Percentiles rank a stretch among this genome's conserved stretches.
phyloP scores from a whole-genome alignment of 2,888 invertebrate species.

The Ectemnius cavifrons region DNA sequence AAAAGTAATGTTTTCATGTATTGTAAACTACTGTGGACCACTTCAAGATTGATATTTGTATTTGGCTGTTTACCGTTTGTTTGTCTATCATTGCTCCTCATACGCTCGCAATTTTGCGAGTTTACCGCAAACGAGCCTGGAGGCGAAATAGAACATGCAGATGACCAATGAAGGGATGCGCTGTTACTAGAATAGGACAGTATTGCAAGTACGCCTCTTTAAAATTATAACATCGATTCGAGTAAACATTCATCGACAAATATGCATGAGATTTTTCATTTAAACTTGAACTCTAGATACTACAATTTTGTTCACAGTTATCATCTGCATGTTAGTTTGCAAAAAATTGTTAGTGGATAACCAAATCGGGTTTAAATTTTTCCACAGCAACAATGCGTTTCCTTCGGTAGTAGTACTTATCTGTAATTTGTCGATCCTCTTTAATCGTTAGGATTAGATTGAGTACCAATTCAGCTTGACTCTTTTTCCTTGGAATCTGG shows the following conservation, averaged over 20 bases:
- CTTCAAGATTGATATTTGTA: conserved; percentile 68
- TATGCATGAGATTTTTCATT: no score
- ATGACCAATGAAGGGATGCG: conserved; percentile 29
- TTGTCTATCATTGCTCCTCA: conserved; percentile 38
- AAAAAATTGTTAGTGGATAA: conserved; percentile 32
- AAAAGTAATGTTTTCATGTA: conserved; percentile 67
- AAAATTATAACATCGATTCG: conserved; percentile 1
- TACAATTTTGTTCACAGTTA: neutral
- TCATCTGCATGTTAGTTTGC: conserved; percentile 44
- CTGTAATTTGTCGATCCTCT: conserved; percentile 57
- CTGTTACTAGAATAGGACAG: neutral
- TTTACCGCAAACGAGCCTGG: conserved; percentile 41
- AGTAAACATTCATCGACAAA: neutral
- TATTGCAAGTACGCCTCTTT: neutral
- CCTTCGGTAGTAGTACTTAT: conserved; percentile 50
- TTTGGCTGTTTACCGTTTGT: conserved; percentile 58
- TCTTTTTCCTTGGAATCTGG: conserved; percentile 86
- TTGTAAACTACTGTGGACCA: conserved; percentile 74
- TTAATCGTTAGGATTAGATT: conserved; percentile 48
- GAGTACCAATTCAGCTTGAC: conserved; percentile 82
- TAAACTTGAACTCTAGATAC: no score
- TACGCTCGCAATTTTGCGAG: conserved; percentile 15
- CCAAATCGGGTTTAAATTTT: conserved; percentile 25
- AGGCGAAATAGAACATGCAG: conserved; percentile 29
- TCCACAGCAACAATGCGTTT: conserved; percentile 47